A percentile compares a stretch with the other conserved stretches of the same genome.
These are phyloP conservation scores for Tigriopus californicus DNA, from an alignment of 2,888 invertebrate species.

Conservation along the genomic window DNA sequence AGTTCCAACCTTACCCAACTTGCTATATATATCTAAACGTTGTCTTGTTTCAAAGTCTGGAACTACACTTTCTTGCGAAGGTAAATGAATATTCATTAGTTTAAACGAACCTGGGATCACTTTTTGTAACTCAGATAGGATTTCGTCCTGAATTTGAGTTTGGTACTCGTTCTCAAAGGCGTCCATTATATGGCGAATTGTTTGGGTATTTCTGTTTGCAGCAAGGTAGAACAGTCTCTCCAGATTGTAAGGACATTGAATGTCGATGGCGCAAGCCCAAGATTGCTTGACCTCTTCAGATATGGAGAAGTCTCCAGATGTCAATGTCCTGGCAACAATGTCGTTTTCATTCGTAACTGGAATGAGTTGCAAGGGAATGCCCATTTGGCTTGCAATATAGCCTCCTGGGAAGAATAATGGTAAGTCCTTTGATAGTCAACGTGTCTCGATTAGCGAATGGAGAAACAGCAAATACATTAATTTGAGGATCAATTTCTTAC, in stretches of 20 bases:
- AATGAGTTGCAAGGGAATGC: slow-evolving; percentile 29
- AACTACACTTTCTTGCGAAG: too few relatives aligned
- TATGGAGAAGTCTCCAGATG: slow-evolving; percentile 23
- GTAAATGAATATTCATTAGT: too few relatives aligned
- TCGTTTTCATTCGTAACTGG: slow-evolving; percentile 29
- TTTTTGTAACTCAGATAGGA: slow-evolving; percentile 6
- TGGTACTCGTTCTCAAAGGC: slow-evolving; percentile 22
- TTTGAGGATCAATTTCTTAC: too few relatives aligned
- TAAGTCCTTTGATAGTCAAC: neutral
- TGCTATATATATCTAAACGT: too few relatives aligned
- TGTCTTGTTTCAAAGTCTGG: too few relatives aligned
- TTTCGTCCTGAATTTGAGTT: neutral
- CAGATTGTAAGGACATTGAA: slow-evolving; percentile 31
- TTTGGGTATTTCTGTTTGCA: slow-evolving; percentile 22
- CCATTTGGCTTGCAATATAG: slow-evolving; percentile 28
- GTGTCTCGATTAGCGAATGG: too few relatives aligned
- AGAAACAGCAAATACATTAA: too few relatives aligned
- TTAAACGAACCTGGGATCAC: slow-evolving; percentile 10
- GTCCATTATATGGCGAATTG: slow-evolving; percentile 23
- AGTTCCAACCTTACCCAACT: too few relatives aligned
- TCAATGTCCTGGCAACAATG: slow-evolving; percentile 25
- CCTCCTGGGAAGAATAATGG: slow-evolving; percentile 24
- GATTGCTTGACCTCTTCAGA: slow-evolving; percentile 24
- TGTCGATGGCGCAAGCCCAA: slow-evolving; percentile 31
- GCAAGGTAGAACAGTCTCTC: slow-evolving; percentile 29